Conservation (phyloP, 2,797 vertebrate genomes). For the Lophius americanus region DNA sequence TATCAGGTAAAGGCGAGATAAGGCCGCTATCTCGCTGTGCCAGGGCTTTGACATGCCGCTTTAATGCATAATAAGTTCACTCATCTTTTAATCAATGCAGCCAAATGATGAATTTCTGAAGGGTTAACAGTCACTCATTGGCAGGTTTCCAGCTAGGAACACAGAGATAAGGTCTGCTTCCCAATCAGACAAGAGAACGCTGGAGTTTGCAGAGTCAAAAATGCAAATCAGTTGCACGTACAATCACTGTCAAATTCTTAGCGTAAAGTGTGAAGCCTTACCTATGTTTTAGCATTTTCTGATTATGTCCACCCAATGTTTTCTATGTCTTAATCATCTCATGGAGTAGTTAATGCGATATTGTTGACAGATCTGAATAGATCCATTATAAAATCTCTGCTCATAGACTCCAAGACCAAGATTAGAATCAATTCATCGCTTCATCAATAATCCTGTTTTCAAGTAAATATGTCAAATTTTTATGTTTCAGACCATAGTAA, state of each 20-base stretch:
- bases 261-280: conserved; percentile 25
- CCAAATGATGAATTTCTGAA: conserved; percentile 79
- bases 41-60: conserved; percentile 82
- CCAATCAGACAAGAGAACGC: conserved; percentile 44
- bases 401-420: too few relatives aligned
- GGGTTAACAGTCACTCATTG: conserved; percentile 74
- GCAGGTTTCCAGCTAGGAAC: conserved; percentile 66
- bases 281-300: conserved; percentile 36
- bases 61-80: conserved; percentile 86
- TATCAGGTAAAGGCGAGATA: conserved; percentile 82
- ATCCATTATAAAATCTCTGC: background rate
- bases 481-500: too few relatives aligned
- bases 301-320: conserved; percentile 5
- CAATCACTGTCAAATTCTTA: conserved; percentile 44
- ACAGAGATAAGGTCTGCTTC: conserved; percentile 65
- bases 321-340: conserved; percentile 27
- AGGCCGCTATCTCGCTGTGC: conserved; percentile 81
- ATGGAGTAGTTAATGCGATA: conserved; percentile 14
- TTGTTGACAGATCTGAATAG: conserved; percentile 36
- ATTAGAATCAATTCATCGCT: too few relatives aligned
- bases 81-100: conserved; percentile 80
- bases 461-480: too few relatives aligned
- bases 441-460: too few relatives aligned
- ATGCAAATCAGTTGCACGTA: conserved; percentile 63
- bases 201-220: conserved; percentile 45